Percentiles rank a stretch among this genome's conserved stretches.
phyloP scores from a whole-genome alignment of 2,797 vertebrate genomes.

The Onychomys leucogaster region DNA sequence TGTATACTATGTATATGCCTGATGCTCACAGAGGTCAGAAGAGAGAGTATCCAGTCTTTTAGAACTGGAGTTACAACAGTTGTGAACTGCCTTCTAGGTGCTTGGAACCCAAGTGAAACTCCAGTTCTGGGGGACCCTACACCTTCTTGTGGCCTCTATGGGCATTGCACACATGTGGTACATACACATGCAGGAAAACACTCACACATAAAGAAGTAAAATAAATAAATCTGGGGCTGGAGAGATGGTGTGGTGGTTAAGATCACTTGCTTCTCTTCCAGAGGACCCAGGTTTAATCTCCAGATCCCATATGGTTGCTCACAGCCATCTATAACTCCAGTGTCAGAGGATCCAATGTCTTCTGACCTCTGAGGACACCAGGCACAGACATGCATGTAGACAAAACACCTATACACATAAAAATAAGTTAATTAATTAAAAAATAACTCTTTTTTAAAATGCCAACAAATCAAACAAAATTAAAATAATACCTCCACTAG shows the following conservation, averaged over 20 bases:
- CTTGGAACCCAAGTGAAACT: background rate
- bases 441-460: background rate
- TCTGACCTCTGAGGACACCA: too few relatives aligned
- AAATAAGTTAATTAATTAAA: background rate
- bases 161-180: background rate
- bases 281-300: background rate
- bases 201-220: background rate
- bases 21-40: background rate
- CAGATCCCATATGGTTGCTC: background rate
- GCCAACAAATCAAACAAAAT: background rate
- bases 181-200: background rate
- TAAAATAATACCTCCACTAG: background rate
- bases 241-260: background rate
- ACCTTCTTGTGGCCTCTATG: background rate
- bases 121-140: background rate
- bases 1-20: background rate
- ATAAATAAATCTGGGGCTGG: background rate
- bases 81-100: background rate
- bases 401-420: background rate
- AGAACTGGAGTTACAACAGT: background rate
- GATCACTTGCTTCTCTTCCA: background rate
- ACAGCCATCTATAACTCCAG: background rate
- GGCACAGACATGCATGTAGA: background rate
- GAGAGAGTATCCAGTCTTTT: too few relatives aligned
- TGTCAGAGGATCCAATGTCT: background rate